Evolutionary conservation across 2,797 vertebrate species (phyloP).

Genomic region (Enteromius anoplus): DNA sequence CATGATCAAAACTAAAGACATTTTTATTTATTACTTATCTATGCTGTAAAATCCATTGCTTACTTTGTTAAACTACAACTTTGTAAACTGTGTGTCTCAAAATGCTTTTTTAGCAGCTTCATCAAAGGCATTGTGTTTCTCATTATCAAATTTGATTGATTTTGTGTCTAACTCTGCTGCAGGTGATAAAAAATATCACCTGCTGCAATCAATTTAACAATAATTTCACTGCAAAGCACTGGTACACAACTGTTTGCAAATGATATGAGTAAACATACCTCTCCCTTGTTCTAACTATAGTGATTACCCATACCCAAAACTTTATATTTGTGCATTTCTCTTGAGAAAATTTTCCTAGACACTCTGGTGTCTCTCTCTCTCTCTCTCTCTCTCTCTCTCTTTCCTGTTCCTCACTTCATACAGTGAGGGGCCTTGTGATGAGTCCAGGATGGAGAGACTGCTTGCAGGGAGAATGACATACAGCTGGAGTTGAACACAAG

Average conservation of each 20-base stretch:
- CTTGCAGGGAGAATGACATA: constrained; percentile 35
- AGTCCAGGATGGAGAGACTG: constrained; percentile 19
- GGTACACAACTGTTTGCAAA: not conserved
- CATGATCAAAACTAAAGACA: not conserved
- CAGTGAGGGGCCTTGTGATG: constrained; percentile 22
- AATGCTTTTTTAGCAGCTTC: not conserved
- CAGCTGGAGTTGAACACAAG: constrained; percentile 50
- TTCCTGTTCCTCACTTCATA: constrained; percentile 11
- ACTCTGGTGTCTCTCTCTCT: not conserved
- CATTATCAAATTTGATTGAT: not conserved
- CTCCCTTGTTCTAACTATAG: not conserved
- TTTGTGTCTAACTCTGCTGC: not conserved
- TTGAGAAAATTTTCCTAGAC: not conserved
- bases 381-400: not conserved
- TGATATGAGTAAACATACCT: not conserved
- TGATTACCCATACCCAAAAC: not conserved
- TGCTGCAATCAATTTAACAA: not conserved
- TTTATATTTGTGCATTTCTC: not conserved
- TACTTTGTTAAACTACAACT: not conserved
- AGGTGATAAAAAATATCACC: too few relatives aligned
- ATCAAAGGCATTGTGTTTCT: not conserved
- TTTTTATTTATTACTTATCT: too few relatives aligned
- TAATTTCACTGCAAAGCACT: not conserved
- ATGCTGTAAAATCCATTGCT: not conserved
- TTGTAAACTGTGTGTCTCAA: not conserved